Base-by-base conservation (phyloP, 2,113 vertebrate genomes). In the Mesocricetus auratus region DNA sequence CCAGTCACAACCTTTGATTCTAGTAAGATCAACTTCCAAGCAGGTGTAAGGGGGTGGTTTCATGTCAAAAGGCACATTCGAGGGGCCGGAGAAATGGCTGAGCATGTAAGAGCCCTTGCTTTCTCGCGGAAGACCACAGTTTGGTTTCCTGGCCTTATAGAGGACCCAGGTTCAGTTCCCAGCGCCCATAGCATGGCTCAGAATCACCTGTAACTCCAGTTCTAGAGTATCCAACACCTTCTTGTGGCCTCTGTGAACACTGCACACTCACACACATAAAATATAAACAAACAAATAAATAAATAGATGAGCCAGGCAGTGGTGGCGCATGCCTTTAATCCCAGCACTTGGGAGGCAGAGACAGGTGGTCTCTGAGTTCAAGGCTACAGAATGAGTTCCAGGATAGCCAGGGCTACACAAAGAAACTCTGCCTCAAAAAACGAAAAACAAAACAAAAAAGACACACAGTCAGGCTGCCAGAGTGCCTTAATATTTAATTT, bases 401-500 rank as follows among this genome's bases (percentile, higher is more conserved):
- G 69, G 69, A 73, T 21, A 73, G 17, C 69, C n/a, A 39, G 19
- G 69, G 3, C 69, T 73, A 73, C n/a, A 73, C 69, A 73, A 39
- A 73, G 36, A 73, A 73, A 39, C 17, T 33, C n/a, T 39, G 69
- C n/a, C n/a, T 73, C n/a, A 21, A 73, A 73, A 73, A 73, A 19
- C 7, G 3, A 62, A 62, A 62, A n/a, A 15, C 16, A 73, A 73
- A 73, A n/a, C 17, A 73, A 73, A 50, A 29, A 77, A 42, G 4
- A n/a, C 62, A 73, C 19, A 22, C 16, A 5, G 17, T 12, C 94
- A 9, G 16, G 19, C 64, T 11, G 60, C 60, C 89, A 0, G 7
- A 73, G 75, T 69, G 86, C 71, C 85, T 82, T 58, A 53, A 69
- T 6, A 0, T 94, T 97, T 97, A 97, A 97, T 97, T 97, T 97